Conservation (phyloP, 2,113 vertebrate genomes). For the Sturnira hondurensis region DNA sequence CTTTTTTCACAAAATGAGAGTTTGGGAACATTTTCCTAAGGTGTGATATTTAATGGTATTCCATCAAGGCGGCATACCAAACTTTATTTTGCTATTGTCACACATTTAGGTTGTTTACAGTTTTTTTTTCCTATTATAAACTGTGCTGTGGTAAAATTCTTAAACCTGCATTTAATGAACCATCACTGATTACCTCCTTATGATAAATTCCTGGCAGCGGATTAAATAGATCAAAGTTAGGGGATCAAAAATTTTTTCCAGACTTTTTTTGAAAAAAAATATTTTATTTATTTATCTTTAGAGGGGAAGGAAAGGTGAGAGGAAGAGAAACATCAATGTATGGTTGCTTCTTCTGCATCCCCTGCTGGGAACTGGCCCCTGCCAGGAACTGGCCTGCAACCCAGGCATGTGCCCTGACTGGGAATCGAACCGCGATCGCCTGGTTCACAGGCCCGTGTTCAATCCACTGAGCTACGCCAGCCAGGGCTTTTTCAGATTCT, state of each 20-base stretch:
- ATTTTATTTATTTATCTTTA: too few relatives aligned
- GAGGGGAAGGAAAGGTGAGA: too few relatives aligned
- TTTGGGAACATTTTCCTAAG: not conserved
- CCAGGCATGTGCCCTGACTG: too few relatives aligned
- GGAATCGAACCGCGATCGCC: too few relatives aligned
- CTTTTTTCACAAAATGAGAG: not conserved
- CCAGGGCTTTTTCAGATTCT: not conserved
- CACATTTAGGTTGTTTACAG: not conserved
- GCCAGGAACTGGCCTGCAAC: too few relatives aligned
- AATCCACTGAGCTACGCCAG: too few relatives aligned
- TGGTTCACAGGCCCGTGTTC: too few relatives aligned
- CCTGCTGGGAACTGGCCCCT: too few relatives aligned
- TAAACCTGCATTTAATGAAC: not conserved
- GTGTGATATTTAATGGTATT: not conserved
- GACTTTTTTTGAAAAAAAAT: too few relatives aligned
- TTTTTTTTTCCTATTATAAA: not conserved
- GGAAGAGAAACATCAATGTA: too few relatives aligned
- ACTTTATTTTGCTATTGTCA: not conserved
- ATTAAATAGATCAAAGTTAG: not conserved
- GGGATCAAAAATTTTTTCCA: not conserved
- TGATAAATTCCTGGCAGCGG: not conserved
- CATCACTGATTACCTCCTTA: not conserved
- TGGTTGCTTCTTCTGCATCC: too few relatives aligned
- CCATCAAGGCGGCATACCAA: not conserved
- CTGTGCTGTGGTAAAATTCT: not conserved